Percentiles rank a stretch among this genome's conserved stretches.
Conservation (phyloP, 2,888 invertebrate species). For the Ditula angustiorana region DNA sequence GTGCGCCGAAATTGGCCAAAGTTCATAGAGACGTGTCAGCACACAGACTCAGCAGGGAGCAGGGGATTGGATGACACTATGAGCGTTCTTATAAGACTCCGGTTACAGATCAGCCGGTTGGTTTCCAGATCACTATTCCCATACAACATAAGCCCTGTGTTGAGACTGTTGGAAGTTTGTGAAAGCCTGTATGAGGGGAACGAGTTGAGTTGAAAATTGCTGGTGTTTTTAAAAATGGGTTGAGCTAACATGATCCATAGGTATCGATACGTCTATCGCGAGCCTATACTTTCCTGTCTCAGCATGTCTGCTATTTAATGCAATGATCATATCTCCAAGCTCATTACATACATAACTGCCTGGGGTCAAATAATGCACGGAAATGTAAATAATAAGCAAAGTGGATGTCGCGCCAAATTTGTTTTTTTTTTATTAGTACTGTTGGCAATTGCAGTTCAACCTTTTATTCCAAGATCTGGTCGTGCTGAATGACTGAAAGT, state of each 20-base stretch:
- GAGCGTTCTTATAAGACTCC: constrained; percentile 92
- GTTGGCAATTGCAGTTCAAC: too few species aligned
- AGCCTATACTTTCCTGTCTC: not conserved
- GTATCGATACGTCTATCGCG: not conserved
- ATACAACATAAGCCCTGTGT: constrained; percentile 95
- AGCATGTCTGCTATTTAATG: too few species aligned
- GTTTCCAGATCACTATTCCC: constrained; percentile 94
- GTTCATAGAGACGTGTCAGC: constrained; percentile 91
- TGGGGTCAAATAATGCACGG: too few species aligned
- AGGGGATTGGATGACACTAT: constrained; percentile 92
- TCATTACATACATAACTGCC: too few species aligned
- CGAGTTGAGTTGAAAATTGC: constrained; percentile 89
- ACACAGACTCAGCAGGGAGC: constrained; percentile 82
- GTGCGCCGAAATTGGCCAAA: constrained; percentile 93
- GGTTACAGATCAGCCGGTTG: constrained; percentile 92
- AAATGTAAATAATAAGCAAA: too few species aligned
- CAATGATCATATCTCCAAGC: too few species aligned
- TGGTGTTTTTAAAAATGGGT: not conserved
- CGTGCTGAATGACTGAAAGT: too few species aligned
- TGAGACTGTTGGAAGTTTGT: constrained; percentile 92
- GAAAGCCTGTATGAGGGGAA: constrained; percentile 94
- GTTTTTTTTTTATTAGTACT: too few species aligned
- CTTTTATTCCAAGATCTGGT: too few species aligned
- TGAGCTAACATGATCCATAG: not conserved
- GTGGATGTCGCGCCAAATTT: too few species aligned